Evolutionary conservation across 2,888 invertebrate genomes (phyloP), one percentile per base, ranked within the genome.

Genomic region (Synanthedon andrenaeformis): DNA sequence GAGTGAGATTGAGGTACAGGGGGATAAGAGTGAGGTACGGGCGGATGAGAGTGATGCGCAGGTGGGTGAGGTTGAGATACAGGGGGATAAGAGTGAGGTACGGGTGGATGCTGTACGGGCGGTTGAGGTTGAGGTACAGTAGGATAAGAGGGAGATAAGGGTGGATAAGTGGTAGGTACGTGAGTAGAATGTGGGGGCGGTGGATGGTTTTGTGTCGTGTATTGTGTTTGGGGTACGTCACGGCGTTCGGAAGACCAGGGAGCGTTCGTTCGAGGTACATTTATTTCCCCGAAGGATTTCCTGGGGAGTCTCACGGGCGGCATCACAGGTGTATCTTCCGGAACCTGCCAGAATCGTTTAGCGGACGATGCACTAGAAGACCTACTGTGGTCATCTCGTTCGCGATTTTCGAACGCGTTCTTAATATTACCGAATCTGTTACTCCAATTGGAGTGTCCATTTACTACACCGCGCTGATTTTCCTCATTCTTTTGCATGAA

Each of bases 361-460:
- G 90, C 90, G 1, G 90, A 83, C 52, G 81, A 82, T 1, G 82
- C 72, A 59, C 84, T 88, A n/a, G 85, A 79, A 4, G 86, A 80
- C n/a, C 85, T 69, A 54, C 75, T 74, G 53, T 67, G 67, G 14
- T 79, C 80, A 2, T 76, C 77, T 1, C 66, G 69, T 48, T 83
- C 84, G 13, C 78, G 86, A 49, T 89, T 90, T 69, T 96, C 96
- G 70, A 96, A 96, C 0, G 92, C 89, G 42, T 93, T 93, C 74
- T 95, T 95, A 42, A 96, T 93, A 63, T 93, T 92, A 0, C 94
- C 94, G 70, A 96, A 96, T 58, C 94, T 90, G 66, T 89, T 94
- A 64, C 91, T 93, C 96, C 96, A 96, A 65, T 94, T 93, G 42
- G 91, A 66, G 42, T 86, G 60, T 53, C 81, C 77, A 51, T 68